Conservation (phyloP, 2,797 vertebrate genomes). For the Novumbra hubbsi region DNA sequence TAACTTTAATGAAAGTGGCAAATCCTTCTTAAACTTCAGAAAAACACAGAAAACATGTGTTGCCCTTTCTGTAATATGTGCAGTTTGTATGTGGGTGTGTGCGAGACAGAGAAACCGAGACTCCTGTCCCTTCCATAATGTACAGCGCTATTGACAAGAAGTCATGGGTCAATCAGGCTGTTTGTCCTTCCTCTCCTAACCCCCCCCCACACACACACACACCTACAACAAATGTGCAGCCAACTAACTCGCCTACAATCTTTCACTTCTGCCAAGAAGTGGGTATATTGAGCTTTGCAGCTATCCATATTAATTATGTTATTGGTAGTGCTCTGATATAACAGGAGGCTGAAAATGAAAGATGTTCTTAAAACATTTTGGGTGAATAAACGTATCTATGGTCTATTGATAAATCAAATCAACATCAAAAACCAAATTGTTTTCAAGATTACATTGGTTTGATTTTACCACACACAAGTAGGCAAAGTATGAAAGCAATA, state of each 20-base stretch:
- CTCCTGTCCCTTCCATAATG: background rate
- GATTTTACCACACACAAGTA: too few relatives aligned
- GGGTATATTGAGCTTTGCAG: constrained; percentile 30
- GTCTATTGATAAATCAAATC: too few relatives aligned
- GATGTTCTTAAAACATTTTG: too few relatives aligned
- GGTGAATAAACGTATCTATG: background rate
- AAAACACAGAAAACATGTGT: constrained; percentile 12
- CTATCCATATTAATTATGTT: constrained; percentile 13
- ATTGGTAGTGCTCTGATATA: background rate
- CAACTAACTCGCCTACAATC: constrained; percentile 47
- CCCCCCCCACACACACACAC: background rate
- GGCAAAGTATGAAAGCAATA: too few relatives aligned
- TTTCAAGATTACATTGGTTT: too few relatives aligned
- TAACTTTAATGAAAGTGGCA: background rate
- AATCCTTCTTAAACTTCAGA: background rate
- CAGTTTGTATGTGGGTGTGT: background rate
- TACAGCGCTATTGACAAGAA: constrained; percentile 7
- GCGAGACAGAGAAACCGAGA: background rate
- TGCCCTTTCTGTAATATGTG: background rate
- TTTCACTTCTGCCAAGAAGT: constrained; percentile 27
- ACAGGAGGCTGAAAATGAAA: background rate
- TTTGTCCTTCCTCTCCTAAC: constrained; percentile 32
- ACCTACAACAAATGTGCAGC: constrained; percentile 45
- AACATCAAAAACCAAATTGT: too few relatives aligned
- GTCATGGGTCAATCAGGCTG: constrained; percentile 28